phyloP scores from a whole-genome alignment of 2,888 invertebrate genomes.

The Priocnemis perturbator region DNA sequence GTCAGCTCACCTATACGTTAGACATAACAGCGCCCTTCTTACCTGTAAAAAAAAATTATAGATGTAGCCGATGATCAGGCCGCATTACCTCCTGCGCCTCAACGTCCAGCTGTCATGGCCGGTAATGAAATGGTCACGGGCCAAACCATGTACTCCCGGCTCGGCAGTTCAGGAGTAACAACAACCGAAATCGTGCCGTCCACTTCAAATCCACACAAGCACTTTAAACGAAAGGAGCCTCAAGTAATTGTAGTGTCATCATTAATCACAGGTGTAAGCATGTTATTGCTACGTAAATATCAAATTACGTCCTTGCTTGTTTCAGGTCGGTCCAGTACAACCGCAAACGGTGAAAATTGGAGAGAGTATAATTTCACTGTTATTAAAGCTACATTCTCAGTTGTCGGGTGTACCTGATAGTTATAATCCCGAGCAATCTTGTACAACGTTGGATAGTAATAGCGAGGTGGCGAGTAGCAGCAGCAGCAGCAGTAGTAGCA shows the following conservation, averaged over 20 bases:
- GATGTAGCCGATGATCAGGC: constrained; percentile 57
- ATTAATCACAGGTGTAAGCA: constrained; percentile 4
- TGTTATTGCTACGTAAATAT: background rate
- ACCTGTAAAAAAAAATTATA: constrained; percentile 3
- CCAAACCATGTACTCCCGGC: constrained; percentile 58
- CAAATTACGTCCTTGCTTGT: constrained; percentile 3
- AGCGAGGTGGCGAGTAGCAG: constrained; percentile 60
- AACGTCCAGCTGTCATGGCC: constrained; percentile 72
- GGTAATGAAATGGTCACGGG: constrained; percentile 73
- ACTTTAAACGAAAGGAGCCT: constrained; percentile 64
- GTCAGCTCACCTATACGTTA: too few species aligned
- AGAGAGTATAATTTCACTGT: constrained; percentile 92
- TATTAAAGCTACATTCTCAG: constrained; percentile 93
- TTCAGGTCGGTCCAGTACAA: constrained; percentile 60
- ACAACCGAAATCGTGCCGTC: constrained; percentile 71
- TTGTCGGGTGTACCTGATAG: constrained; percentile 90
- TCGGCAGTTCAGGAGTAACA: constrained; percentile 48
- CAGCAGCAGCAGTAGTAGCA: constrained; percentile 37
- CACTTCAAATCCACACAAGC: constrained; percentile 67
- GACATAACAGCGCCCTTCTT: too few species aligned
- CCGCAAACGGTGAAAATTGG: constrained; percentile 80
- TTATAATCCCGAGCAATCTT: constrained; percentile 76
- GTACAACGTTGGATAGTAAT: constrained; percentile 58
- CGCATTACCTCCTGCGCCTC: constrained; percentile 69
- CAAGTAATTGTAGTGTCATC: constrained; percentile 54